Conservation (phyloP, 1,140 invertebrate genomes). For the Cotesia chilonis region DNA sequence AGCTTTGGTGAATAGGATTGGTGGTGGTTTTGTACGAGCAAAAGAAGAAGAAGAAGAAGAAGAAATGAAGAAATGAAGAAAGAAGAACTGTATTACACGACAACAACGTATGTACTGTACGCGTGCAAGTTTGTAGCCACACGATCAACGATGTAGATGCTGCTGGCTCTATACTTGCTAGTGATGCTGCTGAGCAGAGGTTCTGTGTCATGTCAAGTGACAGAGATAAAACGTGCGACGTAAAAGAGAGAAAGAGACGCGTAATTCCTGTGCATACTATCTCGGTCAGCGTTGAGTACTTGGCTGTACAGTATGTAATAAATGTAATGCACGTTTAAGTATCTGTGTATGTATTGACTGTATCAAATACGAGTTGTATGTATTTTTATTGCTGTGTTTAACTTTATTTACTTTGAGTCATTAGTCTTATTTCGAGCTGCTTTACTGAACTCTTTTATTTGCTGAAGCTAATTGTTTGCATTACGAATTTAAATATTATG, state of each 20-base stretch:
- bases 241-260: not conserved
- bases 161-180: no score
- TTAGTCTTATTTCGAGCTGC: no score
- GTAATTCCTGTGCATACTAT: not conserved
- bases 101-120: constrained; percentile 1
- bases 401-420: no score
- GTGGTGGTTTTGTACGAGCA: not conserved
- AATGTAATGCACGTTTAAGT: not conserved
- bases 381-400: no score
- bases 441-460: no score
- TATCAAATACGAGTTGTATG: no score
- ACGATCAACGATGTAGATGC: not conserved
- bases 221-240: not conserved
- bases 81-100: not conserved
- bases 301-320: constrained; percentile 1
- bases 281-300: not conserved
- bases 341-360: no score
- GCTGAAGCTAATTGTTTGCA: no score
- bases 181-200: not conserved
- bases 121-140: constrained; percentile 7
- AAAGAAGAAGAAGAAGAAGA: no score
- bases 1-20: not conserved
- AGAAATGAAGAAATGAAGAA: no score
- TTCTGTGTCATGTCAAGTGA: constrained; percentile 20
- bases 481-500: no score